Evolutionary conservation across 1,140 invertebrate genomes (phyloP).

Genomic region (Saccostrea cuccullata): DNA sequence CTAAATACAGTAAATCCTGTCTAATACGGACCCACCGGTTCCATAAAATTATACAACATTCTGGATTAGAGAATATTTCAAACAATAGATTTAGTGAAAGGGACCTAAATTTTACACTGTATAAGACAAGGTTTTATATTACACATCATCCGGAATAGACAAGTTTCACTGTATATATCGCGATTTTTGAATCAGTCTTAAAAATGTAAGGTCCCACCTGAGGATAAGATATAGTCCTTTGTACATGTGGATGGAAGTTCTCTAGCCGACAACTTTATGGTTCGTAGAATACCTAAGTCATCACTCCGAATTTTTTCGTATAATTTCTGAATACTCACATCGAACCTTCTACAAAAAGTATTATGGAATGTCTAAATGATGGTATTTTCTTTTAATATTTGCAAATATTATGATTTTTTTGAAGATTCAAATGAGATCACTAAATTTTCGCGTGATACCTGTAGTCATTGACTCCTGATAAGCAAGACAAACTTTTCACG

Average conservation of each 20-base stretch:
- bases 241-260: conserved; percentile 35
- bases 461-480: too few species aligned
- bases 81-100: too few species aligned
- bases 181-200: not conserved
- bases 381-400: not conserved
- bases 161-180: not conserved
- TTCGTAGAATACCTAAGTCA: conserved; percentile 42
- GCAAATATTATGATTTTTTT: too few species aligned
- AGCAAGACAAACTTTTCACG: too few species aligned
- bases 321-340: conserved; percentile 41
- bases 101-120: too few species aligned
- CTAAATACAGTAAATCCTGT: not conserved
- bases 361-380: not conserved
- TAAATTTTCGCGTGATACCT: too few species aligned
- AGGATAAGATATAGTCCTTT: conserved; percentile 29
- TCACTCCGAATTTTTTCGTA: conserved; percentile 41
- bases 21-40: too few species aligned
- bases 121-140: too few species aligned
- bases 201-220: not conserved
- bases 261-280: conserved; percentile 47
- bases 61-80: too few species aligned
- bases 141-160: too few species aligned
- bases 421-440: too few species aligned
- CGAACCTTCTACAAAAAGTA: conserved; percentile 45
- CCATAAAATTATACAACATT: too few species aligned